phyloP scores from a whole-genome alignment of 2,113 vertebrate genomes.

The Sinocyclocheilus anophthalmus region DNA sequence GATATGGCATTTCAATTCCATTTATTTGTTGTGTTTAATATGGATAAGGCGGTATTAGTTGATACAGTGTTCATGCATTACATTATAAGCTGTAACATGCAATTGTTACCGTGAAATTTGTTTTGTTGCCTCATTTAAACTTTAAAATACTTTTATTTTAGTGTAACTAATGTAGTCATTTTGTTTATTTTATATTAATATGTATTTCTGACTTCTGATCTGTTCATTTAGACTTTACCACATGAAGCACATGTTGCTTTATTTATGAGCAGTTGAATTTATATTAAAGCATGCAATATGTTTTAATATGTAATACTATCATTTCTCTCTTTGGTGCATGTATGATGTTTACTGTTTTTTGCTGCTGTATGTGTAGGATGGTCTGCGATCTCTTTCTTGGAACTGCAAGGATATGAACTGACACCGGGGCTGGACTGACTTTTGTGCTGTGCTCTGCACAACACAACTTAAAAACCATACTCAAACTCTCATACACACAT shows the following conservation, averaged over 20 bases:
- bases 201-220: not conserved
- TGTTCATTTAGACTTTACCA: not conserved
- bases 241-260: not conserved
- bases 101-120: too few relatives aligned
- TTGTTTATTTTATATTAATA: not conserved
- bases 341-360: not conserved
- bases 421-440: constrained; percentile 29
- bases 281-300: too few relatives aligned
- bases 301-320: too few relatives aligned
- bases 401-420: constrained; percentile 41
- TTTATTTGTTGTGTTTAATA: not conserved
- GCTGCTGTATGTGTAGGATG: constrained; percentile 9
- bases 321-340: not conserved
- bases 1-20: not conserved
- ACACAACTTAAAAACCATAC: not conserved
- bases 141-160: not conserved
- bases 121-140: too few relatives aligned
- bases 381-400: constrained; percentile 6
- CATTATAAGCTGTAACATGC: too few relatives aligned
- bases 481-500: constrained; percentile 10
- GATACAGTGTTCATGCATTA: too few relatives aligned
- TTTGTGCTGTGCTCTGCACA: constrained; percentile 38
- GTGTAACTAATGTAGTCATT: not conserved
- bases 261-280: too few relatives aligned
- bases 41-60: too few relatives aligned